Evolutionary conservation across 1,140 invertebrate genomes (phyloP).

Genomic region (Hermatobates lingyangjiaoensis): DNA sequence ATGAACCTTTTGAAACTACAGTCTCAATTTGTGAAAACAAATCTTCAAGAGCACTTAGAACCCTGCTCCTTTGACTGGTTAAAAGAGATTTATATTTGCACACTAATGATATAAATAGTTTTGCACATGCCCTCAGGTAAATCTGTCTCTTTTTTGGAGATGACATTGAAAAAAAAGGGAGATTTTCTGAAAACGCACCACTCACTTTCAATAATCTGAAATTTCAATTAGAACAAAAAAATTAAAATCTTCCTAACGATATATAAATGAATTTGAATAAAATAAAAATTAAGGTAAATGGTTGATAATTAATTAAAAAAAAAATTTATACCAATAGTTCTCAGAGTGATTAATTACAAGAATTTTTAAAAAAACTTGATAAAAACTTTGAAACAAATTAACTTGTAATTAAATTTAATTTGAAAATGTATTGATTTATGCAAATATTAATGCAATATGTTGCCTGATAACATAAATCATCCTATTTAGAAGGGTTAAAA

Average conservation of each 20-base stretch:
- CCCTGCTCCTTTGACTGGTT: constrained; percentile 28
- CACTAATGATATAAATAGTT: constrained; percentile 36
- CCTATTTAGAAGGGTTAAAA: no score
- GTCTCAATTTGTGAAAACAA: constrained; percentile 7
- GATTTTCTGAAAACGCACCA: constrained; percentile 31
- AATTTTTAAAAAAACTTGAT: no score
- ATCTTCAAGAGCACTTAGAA: constrained; percentile 27
- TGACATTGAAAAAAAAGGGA: constrained; percentile 26
- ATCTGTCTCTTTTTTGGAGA: constrained; percentile 35
- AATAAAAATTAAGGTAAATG: background rate
- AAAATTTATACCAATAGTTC: no score
- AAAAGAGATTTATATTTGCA: constrained; percentile 31
- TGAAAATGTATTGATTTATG: no score
- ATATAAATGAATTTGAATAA: background rate
- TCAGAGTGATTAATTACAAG: no score
- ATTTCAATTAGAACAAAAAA: constrained; percentile 12
- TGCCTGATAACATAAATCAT: no score
- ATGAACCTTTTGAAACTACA: constrained; percentile 1
- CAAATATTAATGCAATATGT: no score
- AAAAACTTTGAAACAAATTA: no score
- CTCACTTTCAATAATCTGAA: constrained; percentile 36
- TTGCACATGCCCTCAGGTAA: constrained; percentile 36
- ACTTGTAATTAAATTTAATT: no score
- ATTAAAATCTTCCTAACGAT: background rate
- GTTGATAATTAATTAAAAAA: background rate